Conservation (phyloP, 2,888 invertebrate genomes). For the Coleophora deauratella region DNA sequence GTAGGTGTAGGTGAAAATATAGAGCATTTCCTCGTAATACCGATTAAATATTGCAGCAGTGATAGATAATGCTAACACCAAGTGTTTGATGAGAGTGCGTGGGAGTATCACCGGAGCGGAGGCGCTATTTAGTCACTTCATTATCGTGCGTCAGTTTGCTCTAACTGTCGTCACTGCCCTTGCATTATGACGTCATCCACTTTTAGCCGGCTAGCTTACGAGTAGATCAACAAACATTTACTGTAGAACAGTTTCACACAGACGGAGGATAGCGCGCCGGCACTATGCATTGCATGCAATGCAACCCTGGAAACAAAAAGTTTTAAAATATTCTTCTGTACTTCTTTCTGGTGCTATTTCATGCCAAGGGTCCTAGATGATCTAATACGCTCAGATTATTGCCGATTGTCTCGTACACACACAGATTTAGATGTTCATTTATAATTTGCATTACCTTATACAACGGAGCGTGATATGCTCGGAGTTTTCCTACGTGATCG, state of each 20-base stretch:
- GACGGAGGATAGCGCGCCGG: too few relatives aligned
- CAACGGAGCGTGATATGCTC: too few relatives aligned
- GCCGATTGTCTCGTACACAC: too few relatives aligned
- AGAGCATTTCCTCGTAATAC: constrained; percentile 22
- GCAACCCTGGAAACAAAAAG: too few relatives aligned
- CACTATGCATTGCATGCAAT: too few relatives aligned
- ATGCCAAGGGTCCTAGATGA: too few relatives aligned
- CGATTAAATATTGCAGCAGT: constrained; percentile 25
- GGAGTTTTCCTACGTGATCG: too few relatives aligned
- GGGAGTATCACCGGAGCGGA: constrained; percentile 34
- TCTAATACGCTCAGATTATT: too few relatives aligned
- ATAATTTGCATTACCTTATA: too few relatives aligned
- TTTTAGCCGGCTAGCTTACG: constrained; percentile 7
- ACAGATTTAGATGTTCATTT: too few relatives aligned
- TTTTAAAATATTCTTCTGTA: too few relatives aligned
- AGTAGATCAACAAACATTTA: constrained; percentile 22
- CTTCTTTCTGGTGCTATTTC: too few relatives aligned
- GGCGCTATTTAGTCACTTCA: constrained; percentile 29
- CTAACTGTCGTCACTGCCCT: constrained; percentile 46
- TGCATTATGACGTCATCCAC: constrained; percentile 26
- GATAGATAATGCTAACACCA: constrained; percentile 31
- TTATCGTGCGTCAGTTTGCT: constrained; percentile 62
- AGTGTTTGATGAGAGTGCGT: constrained; percentile 46
- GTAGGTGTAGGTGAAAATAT: constrained; percentile 15
- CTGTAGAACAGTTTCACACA: constrained; percentile 16